Evolutionary conservation across 2,888 invertebrate species (phyloP).

Genomic region (Apamea monoglypha): DNA sequence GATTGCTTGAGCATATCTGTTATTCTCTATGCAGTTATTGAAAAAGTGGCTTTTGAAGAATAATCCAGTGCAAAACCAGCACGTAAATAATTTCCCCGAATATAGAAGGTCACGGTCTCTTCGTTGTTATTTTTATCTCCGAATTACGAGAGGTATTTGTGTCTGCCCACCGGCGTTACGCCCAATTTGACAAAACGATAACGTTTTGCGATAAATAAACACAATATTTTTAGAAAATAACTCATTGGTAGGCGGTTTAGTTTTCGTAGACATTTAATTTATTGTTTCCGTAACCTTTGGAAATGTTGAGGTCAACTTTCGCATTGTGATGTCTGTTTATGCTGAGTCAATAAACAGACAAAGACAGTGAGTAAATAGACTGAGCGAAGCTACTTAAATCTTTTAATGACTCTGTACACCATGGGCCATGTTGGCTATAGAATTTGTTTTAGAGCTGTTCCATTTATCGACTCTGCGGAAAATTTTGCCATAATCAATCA

Average conservation of each 20-base stretch:
- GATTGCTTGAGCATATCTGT: constrained; percentile 13
- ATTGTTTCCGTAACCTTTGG: constrained; percentile 23
- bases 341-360: constrained; percentile 20
- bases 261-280: constrained; percentile 36
- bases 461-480: constrained; percentile 31
- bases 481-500: constrained; percentile 62
- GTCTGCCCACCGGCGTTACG: constrained; percentile 33
- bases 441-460: neutral
- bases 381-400: constrained; percentile 31
- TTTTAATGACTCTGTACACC: constrained; percentile 23
- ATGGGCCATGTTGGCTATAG: neutral
- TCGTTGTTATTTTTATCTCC: constrained; percentile 46
- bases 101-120: constrained; percentile 52
- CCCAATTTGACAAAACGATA: constrained; percentile 40
- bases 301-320: constrained; percentile 25
- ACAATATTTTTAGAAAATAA: constrained; percentile 27
- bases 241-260: constrained; percentile 6
- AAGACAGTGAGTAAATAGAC: constrained; percentile 34
- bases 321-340: constrained; percentile 18
- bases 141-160: constrained; percentile 45
- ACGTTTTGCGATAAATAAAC: constrained; percentile 16
- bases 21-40: constrained; percentile 16
- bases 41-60: neutral
- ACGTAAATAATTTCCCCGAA: constrained; percentile 27
- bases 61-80: neutral